Evolutionary conservation across 2,113 vertebrate genomes (phyloP), one percentile per base, ranked within the genome.

Genomic region (Takifugu bimaculatus): DNA sequence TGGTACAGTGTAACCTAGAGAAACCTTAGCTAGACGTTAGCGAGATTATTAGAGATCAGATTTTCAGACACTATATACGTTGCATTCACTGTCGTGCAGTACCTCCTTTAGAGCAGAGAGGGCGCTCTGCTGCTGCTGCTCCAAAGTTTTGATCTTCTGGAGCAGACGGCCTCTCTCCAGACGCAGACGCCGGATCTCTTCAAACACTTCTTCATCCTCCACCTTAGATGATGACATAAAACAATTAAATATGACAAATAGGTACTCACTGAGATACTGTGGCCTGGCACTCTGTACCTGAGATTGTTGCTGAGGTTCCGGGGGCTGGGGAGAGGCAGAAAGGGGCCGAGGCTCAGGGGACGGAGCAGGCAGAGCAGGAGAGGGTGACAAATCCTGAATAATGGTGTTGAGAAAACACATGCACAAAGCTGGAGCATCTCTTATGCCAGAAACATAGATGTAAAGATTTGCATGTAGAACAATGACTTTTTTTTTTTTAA

Each of bases 81-180:
- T 20, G 20, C 20, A 20, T 20, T 20, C 20, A 20, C 20, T 20
- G 20, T 20, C 20, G 20, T 20, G 61, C 60, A 82, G 75, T 89
- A 92, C 91, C 87, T 92, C 90, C 65, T 89, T 86, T 78, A 90
- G 39, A 6, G 87, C 89, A 82, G 85, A 80, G 57, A 89, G 72
- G 80, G 92, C 90, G 51, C 85, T 90, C 42, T 91, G 90, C 44
- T 91, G 91, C 80, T 94, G 92, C 81, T 94, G 94, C 76, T 98
- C 95, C 77, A 96, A 66, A 29, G 87, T 80, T 59, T 94, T 92
- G 84, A 97, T 97, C 85, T 93, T 98, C 84, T 97, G 96, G 25
- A 97, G 87, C 63, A 98, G 91, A 20, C 90, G 94, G 1, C 92
- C 94, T 70, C 92, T 82, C 80, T 98, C 95, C 75, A 94, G 90